Base-by-base conservation (phyloP, 64 coral and sea anemone genomes). In the Dendrophyllia cribrosa region DNA sequence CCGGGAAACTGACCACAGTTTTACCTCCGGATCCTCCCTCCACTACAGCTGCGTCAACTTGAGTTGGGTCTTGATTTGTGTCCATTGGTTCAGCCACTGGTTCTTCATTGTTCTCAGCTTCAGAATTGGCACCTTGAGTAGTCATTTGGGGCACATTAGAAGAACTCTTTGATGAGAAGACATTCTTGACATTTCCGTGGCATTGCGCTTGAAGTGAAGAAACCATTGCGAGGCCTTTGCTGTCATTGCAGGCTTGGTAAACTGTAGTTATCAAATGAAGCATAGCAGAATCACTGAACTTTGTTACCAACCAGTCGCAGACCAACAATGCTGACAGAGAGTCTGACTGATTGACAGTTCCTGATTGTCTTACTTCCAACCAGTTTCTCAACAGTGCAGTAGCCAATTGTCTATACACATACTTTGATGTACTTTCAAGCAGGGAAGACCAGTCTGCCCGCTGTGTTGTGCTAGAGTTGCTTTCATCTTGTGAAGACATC, bases 361-460 rank as follows among this genome's bases (percentile, higher is more conserved):
- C 80, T 68, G 17, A 34, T 51, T 66, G 45, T 15, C 20, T 68
- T 84, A 26, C 80, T 67, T 67, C 45, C 20, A 84, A 13, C 80
- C 80, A 84, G 20, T 24, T 66, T 19, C 10, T 67, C 21, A 84
- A 24, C 6, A 8, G 48, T 3, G 44, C 62, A 51, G 62, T 22
- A 48, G 17, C 80, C 60, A 84, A 49, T 12, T 16, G 20, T 67
- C 67, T 84, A 43, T 68, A 68, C 19, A 84, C 50, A 61, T 63
- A 84, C 10, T 68, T 23, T 24, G n/a, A 16, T 25, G 62, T 84
- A n/a, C 62, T 23, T 84, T 84, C 80, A 68, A 84, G 80, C 63
- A 67, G 61, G 49, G 45, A 43, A 67, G 80, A 22, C 9, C 8
- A 67, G 7, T 84, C 59, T 9, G 7, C 19, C 11, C 1, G 53